phyloP scores from a whole-genome alignment of 2,113 vertebrate genomes.

The Microcebus ravelobensis region DNA sequence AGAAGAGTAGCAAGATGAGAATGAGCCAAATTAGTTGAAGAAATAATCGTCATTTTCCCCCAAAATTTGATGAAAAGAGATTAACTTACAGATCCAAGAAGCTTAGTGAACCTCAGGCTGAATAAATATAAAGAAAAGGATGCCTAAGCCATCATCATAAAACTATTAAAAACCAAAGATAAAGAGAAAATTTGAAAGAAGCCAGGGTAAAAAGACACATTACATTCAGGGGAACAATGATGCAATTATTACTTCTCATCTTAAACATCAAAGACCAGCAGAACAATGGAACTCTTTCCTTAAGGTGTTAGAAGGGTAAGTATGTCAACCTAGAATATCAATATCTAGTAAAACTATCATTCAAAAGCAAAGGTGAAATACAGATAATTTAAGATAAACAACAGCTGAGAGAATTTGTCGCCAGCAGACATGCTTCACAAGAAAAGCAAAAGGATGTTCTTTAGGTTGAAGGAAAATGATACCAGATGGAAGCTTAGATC shows the following conservation, averaged over 20 bases:
- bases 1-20: background rate
- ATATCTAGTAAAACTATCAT: background rate
- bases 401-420: background rate
- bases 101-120: background rate
- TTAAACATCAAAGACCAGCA: background rate
- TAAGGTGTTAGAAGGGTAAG: background rate
- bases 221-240: background rate
- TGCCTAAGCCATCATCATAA: background rate
- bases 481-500: background rate
- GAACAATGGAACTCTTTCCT: background rate
- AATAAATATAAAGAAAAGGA: background rate
- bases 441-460: background rate
- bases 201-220: background rate
- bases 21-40: background rate
- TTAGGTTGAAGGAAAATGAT: background rate
- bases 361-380: background rate
- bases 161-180: background rate
- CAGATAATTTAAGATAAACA: background rate
- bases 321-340: background rate
- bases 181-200: conserved; percentile 27
- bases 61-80: conserved; percentile 17
- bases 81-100: background rate
- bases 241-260: background rate
- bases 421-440: background rate
- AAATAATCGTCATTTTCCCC: background rate